These are phyloP conservation scores for Leptodirus hochenwartii DNA, from an alignment of 2,888 invertebrate genomes.

Conservation along the genomic window DNA sequence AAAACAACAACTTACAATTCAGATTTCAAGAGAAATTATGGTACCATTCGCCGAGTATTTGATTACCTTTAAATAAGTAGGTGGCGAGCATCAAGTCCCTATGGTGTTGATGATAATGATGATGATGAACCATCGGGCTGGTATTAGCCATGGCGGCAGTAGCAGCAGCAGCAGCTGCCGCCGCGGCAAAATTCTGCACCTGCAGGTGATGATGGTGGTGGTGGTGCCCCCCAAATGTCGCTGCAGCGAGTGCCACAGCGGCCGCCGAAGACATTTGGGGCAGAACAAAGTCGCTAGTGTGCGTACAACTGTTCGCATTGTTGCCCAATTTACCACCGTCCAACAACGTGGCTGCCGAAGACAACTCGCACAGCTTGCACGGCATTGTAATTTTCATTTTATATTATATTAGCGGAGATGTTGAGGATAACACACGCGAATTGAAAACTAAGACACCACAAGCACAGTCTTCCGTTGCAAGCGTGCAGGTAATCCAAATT, in stretches of 20 bases:
- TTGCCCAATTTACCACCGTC: constrained; percentile 21
- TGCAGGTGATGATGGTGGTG: constrained; percentile 24
- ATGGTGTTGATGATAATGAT: too few species aligned
- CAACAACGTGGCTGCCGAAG: constrained; percentile 13
- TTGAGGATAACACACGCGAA: too few species aligned
- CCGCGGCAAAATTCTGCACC: constrained; percentile 19
- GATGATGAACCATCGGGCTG: too few species aligned
- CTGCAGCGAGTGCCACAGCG: constrained; percentile 19
- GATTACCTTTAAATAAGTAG: constrained; percentile 43
- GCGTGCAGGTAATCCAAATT: too few species aligned
- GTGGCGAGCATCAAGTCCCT: constrained; percentile 46
- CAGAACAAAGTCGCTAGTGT: constrained; percentile 16
- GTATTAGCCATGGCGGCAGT: too few species aligned
- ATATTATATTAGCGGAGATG: too few species aligned
- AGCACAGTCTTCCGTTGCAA: too few species aligned
- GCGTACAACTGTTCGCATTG: constrained; percentile 21
- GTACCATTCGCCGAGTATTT: constrained; percentile 3
- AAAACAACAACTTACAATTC: not conserved
- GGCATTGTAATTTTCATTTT: constrained; percentile 22
- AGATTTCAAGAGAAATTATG: constrained; percentile 1
- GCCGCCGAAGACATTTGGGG: constrained; percentile 17
- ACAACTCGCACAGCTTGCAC: constrained; percentile 25
- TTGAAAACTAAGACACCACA: too few species aligned
- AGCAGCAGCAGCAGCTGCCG: too few species aligned
- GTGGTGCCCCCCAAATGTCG: too few species aligned